Evolutionary conservation across 2,797 vertebrate genomes (phyloP).

Genomic region (Pantherophis alleghaniensis): DNA sequence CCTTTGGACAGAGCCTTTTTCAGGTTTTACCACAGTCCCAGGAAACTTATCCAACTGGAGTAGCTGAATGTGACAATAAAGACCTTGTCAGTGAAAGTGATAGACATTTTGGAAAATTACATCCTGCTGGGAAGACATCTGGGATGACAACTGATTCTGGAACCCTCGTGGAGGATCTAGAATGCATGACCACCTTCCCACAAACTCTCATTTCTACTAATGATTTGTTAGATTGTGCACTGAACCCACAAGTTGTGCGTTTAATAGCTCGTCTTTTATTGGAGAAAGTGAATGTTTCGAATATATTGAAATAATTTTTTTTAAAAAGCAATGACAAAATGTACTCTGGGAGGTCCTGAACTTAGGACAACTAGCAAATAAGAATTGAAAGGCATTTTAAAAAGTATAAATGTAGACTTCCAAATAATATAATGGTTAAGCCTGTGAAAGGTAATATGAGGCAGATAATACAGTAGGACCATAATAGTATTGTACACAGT

Average conservation of each 20-base stretch:
- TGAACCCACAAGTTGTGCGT: slow-evolving; percentile 84
- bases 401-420: neutral
- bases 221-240: slow-evolving; percentile 87
- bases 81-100: slow-evolving; percentile 31
- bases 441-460: neutral
- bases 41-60: neutral
- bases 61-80: slow-evolving; percentile 2
- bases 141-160: slow-evolving; percentile 23
- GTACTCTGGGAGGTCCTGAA: slow-evolving; percentile 11
- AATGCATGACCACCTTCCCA: neutral
- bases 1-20: slow-evolving; percentile 81
- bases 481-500: neutral
- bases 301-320: slow-evolving; percentile 31
- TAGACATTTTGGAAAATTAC: slow-evolving; percentile 39
- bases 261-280: slow-evolving; percentile 82
- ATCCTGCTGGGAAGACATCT: slow-evolving; percentile 19
- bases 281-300: slow-evolving; percentile 65
- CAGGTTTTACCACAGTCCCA: slow-evolving; percentile 68
- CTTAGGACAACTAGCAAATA: neutral
- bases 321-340: slow-evolving; percentile 34
- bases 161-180: slow-evolving; percentile 19
- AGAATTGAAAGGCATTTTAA: neutral
- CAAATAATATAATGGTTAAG: neutral
- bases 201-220: slow-evolving; percentile 78
- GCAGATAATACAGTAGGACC: neutral